These are phyloP conservation scores for Cardinalis cardinalis DNA, from an alignment of 2,113 vertebrate species.

Conservation along the genomic window DNA sequence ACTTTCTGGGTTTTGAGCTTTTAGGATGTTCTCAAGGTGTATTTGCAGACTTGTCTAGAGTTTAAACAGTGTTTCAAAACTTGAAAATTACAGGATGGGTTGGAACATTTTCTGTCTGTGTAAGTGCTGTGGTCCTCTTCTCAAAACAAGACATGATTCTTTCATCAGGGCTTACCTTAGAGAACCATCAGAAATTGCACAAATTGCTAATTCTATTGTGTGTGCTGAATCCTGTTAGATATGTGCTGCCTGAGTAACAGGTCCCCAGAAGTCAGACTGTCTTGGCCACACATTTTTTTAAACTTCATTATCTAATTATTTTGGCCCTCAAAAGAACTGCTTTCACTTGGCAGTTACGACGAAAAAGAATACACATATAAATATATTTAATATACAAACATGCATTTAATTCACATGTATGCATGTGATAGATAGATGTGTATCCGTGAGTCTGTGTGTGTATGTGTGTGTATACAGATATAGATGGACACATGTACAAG, in stretches of 20 bases:
- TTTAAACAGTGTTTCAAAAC: background rate
- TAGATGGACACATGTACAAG: background rate
- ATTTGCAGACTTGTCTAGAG: background rate
- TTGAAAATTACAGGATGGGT: background rate
- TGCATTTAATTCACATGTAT: background rate
- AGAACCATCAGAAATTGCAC: background rate
- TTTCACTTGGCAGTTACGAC: background rate
- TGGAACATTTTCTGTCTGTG: background rate
- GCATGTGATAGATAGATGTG: background rate
- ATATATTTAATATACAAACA: background rate
- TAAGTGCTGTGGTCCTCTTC: background rate
- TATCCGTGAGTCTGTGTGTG: background rate
- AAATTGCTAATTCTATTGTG: background rate
- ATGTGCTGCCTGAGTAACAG: background rate
- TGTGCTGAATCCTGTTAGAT: background rate
- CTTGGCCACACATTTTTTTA: background rate
- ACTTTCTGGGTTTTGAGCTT: background rate
- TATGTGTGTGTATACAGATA: fast-evolving
- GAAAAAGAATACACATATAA: background rate
- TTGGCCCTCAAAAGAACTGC: background rate
- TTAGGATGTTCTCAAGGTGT: background rate
- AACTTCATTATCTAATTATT: background rate
- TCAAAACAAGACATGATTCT: background rate
- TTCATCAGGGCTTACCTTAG: background rate
- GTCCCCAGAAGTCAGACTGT: background rate